phyloP scores from a whole-genome alignment of 2,113 vertebrate species.

The Cyrtonyx montezumae region DNA sequence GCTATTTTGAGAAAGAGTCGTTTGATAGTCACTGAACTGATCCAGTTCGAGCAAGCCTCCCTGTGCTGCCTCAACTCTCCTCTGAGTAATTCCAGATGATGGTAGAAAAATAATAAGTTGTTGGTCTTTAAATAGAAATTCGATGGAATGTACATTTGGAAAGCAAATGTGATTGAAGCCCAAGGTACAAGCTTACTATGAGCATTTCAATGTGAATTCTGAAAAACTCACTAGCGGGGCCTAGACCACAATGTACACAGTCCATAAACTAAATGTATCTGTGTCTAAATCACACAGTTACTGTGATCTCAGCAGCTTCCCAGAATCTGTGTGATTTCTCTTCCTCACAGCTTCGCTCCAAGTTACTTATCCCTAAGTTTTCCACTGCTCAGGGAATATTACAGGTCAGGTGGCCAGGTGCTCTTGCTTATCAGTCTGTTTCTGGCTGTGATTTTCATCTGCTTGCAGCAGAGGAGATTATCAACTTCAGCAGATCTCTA shows the following conservation, averaged over 20 bases:
- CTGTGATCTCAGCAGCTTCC: background rate
- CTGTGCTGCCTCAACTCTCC: background rate
- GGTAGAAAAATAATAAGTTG: background rate
- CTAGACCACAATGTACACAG: background rate
- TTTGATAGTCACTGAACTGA: background rate
- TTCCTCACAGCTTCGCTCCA: background rate
- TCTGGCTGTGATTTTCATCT: background rate
- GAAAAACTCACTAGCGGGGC: background rate
- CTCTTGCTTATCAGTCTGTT: background rate
- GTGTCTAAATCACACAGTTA: background rate
- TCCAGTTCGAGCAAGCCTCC: background rate
- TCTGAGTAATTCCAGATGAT: background rate
- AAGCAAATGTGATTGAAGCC: background rate
- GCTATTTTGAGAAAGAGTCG: background rate
- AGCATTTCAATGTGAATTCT: background rate
- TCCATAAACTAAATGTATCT: background rate
- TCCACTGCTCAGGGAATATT: background rate
- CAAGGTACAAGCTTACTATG: background rate
- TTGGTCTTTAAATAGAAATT: background rate
- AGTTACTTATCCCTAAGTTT: background rate
- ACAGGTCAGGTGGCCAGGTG: background rate
- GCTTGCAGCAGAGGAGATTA: background rate
- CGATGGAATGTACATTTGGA: background rate
- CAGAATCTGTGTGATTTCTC: background rate
- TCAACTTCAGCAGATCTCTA: background rate